Evolutionary conservation across 2,797 vertebrate genomes (phyloP), one percentile per base, ranked within the genome.

Genomic region (Aulostomus chinensis): DNA sequence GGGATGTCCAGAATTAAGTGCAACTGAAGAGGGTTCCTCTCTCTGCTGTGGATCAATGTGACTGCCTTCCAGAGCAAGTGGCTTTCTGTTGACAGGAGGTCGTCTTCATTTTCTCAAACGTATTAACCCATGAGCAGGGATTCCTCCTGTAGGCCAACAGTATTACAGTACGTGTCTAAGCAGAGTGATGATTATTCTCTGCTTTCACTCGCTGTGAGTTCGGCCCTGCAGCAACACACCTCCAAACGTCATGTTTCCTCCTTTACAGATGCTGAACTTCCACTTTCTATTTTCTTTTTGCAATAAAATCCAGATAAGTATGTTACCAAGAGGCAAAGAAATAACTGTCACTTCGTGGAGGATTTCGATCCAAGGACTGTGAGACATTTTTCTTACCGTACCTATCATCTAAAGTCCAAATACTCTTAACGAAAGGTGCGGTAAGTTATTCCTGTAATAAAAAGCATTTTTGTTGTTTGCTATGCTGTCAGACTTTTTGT

Each of bases 401-500:
- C 22, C 39, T 47, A 54, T 51, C 8, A 59, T 53, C 68, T 56
- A 35, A 57, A 67, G 37, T 64, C 40, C 31, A 56, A 56, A 55
- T 78, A 51, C 28, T n/a, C n/a, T n/a, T 43, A 55, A 58, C 48
- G 41, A 56, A 69, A 69, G 33, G 37, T 40, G 48, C 56, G 33
- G 47, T 39, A 39, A 74, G 71, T 80, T 84, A 81, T 87, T 82
- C 80, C 56, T 75, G 61, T 77, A 49, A 65, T 74, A 70, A 68
- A 72, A 70, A 51, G 6, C 15, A 7, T 18, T 15, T 56, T 75
- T 73, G 14, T 63, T 84, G 63, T 83, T 85, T 82, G 64, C 72
- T 69, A 45, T 64, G 69, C 68, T 82, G 75, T 79, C 80, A 76
- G 40, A 72, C 41, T 74, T 85, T 78, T 85, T 87, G 76, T 84